Percentiles rank a stretch among this genome's conserved stretches.
Conservation (phyloP, 2,797 vertebrate species). For the Margarornis squamiger region DNA sequence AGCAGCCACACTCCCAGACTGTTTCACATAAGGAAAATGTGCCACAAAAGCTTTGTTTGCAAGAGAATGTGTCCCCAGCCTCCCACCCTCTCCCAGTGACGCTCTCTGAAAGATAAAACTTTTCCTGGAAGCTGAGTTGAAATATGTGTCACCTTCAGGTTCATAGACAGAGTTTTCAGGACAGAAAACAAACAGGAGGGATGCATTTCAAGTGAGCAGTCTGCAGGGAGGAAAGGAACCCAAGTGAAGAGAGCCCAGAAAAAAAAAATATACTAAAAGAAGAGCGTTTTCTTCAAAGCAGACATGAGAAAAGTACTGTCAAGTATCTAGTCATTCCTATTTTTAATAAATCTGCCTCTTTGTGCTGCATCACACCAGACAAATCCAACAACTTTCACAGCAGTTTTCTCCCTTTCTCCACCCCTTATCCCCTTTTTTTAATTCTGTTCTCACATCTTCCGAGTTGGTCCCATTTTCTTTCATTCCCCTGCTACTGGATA, state of each 20-base stretch:
- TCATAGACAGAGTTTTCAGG: not conserved
- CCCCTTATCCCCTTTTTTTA: not conserved
- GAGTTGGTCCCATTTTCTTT: not conserved
- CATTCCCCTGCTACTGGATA: not conserved
- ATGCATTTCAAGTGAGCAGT: not conserved
- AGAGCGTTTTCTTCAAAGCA: not conserved
- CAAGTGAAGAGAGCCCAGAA: not conserved
- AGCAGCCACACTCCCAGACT: fast-evolving
- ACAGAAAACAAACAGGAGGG: not conserved
- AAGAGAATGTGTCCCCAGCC: not conserved
- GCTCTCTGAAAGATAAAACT: not conserved
- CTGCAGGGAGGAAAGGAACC: not conserved
- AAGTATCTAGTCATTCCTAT: not conserved
- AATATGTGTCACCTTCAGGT: not conserved
- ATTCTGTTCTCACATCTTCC: fast-evolving
- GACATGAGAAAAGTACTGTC: not conserved
- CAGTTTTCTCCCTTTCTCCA: not conserved
- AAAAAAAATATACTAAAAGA: not conserved
- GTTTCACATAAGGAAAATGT: not conserved
- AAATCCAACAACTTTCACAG: not conserved
- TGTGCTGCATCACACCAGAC: not conserved
- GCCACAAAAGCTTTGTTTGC: not conserved
- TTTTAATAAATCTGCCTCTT: not conserved
- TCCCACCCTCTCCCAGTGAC: not conserved
- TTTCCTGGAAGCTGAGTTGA: not conserved